Conservation (phyloP, 2,797 vertebrate genomes). For the Iguana delicatissima region DNA sequence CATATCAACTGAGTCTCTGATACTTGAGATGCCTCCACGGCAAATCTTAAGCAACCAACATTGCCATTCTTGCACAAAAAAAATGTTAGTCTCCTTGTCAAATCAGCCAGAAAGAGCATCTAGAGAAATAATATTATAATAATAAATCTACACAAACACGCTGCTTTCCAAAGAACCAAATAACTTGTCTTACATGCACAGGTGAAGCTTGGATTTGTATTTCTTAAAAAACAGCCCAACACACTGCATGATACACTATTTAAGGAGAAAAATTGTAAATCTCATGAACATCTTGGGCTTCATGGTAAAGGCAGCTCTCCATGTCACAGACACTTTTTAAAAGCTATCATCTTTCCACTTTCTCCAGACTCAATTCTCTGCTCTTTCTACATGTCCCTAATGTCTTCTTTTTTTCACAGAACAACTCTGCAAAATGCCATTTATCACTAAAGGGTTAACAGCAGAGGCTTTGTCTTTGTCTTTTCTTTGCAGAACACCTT, state of each 20-base stretch:
- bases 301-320: background rate
- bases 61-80: background rate
- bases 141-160: background rate
- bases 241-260: background rate
- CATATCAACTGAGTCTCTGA: background rate
- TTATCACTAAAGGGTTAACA: background rate
- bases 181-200: background rate
- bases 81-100: background rate
- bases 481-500: background rate
- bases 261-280: background rate
- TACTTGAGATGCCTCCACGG: background rate
- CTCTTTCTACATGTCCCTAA: background rate
- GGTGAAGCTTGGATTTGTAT: background rate
- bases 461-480: background rate
- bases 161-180: background rate
- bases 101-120: background rate
- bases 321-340: background rate
- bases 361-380: background rate
- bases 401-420: background rate
- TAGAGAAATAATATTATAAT: background rate
- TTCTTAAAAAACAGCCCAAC: background rate
- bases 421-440: background rate
- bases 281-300: background rate
- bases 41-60: background rate
- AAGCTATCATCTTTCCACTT: background rate